These are phyloP conservation scores for Centropyge bicolor DNA, from an alignment of 2,797 vertebrate genomes.

Conservation along the genomic window DNA sequence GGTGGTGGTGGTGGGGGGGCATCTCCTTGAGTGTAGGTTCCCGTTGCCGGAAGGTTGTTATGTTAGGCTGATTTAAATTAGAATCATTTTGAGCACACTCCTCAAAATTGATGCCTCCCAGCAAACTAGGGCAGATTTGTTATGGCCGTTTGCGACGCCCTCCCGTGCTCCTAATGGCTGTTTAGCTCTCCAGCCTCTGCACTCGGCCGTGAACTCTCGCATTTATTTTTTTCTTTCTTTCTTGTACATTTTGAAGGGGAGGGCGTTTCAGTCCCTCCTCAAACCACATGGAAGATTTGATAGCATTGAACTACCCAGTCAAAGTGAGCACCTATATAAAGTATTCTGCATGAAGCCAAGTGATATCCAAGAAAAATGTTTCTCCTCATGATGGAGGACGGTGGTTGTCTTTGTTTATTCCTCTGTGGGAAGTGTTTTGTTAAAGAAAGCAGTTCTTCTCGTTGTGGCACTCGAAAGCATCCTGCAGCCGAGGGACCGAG, in stretches of 20 bases:
- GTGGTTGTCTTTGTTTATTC: constrained; percentile 64
- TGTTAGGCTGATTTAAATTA: constrained; percentile 80
- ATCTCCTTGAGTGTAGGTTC: constrained; percentile 46
- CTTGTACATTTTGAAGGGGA: constrained; percentile 29
- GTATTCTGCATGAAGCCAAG: constrained; percentile 26
- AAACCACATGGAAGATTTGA: constrained; percentile 7
- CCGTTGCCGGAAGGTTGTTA: constrained; percentile 62
- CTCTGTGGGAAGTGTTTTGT: constrained; percentile 71
- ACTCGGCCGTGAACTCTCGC: constrained; percentile 47
- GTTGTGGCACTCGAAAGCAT: constrained; percentile 55
- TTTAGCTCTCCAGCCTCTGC: constrained; percentile 62
- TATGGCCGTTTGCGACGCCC: constrained; percentile 76
- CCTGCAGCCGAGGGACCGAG: constrained; percentile 51
- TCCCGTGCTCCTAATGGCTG: constrained; percentile 74
- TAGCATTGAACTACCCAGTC: not conserved
- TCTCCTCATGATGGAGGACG: constrained; percentile 37
- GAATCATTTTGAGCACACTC: constrained; percentile 72
- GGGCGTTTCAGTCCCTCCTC: constrained; percentile 12
- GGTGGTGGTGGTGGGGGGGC: too few species aligned
- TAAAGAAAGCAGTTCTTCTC: constrained; percentile 61
- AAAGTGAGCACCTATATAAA: constrained; percentile 11
- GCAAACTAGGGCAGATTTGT: constrained; percentile 82
- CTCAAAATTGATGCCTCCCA: constrained; percentile 77
- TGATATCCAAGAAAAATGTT: constrained; percentile 26
- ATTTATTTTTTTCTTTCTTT: constrained; percentile 25